Conservation (phyloP, 2,797 vertebrate species). For the Pipistrellus pipistrellus region DNA sequence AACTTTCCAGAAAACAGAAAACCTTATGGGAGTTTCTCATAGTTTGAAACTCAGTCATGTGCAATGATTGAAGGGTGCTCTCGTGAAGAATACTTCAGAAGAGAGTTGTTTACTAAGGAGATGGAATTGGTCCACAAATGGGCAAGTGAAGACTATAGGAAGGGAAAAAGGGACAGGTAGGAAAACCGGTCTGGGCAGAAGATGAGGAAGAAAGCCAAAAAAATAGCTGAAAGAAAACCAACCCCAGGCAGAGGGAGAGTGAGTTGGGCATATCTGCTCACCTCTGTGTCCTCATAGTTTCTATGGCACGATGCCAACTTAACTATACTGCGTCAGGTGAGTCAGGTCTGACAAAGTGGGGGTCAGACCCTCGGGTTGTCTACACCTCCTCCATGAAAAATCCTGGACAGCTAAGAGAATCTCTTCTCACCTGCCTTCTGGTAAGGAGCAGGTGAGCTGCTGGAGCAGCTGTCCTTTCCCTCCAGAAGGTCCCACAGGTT, state of each 20-base stretch:
- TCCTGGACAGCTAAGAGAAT: neutral
- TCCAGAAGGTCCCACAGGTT: neutral
- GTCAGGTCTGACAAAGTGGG: neutral
- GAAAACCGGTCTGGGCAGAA: conserved; percentile 1
- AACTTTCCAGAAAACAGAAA: conserved; percentile 38
- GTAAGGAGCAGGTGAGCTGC: neutral
- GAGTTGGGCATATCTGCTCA: neutral
- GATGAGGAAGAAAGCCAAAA: neutral
- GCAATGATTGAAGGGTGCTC: neutral
- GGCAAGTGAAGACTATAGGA: neutral
- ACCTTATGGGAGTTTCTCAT: neutral
- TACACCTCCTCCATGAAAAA: neutral
- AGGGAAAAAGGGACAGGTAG: neutral
- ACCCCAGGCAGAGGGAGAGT: neutral
- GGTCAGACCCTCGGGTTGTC: neutral
- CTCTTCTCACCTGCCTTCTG: neutral
- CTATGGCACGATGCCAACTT: neutral
- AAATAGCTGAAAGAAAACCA: neutral
- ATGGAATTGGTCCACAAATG: neutral
- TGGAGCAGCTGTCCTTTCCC: neutral
- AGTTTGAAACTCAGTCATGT: neutral
- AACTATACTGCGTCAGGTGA: neutral
- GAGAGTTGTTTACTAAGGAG: neutral
- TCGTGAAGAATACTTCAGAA: neutral
- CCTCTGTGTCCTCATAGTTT: neutral